These are phyloP conservation scores for Indicator indicator DNA, from an alignment of 2,113 vertebrate genomes.

Conservation along the genomic window DNA sequence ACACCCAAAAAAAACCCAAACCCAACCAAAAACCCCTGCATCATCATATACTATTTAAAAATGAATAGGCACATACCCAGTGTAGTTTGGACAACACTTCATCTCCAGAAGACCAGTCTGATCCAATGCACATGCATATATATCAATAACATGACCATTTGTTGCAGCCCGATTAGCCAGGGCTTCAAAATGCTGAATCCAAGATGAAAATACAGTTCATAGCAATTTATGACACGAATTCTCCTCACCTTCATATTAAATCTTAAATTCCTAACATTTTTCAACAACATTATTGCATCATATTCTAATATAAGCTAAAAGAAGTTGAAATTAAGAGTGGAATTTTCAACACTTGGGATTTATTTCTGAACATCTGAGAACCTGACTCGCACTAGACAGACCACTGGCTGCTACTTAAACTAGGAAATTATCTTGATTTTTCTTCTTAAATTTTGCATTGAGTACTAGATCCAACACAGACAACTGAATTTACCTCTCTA, in stretches of 20 bases:
- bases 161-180: slow-evolving; percentile 90
- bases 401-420: not conserved
- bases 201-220: slow-evolving; percentile 55
- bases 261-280: not conserved
- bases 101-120: slow-evolving; percentile 97
- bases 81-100: slow-evolving; percentile 96
- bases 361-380: not conserved
- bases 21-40: no score
- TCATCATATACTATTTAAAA: not conserved
- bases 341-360: not conserved
- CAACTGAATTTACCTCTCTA: not conserved
- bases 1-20: not conserved
- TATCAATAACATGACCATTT: slow-evolving; percentile 94
- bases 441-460: not conserved
- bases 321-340: not conserved
- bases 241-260: not conserved
- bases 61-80: slow-evolving; percentile 81
- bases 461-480: not conserved
- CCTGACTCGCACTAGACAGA: not conserved
- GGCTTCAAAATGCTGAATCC: slow-evolving; percentile 90
- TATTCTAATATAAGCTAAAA: not conserved
- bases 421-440: not conserved
- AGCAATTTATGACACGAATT: not conserved
- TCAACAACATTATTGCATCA: not conserved
- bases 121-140: slow-evolving; percentile 95